A percentile compares a stretch with the other conserved stretches of the same genome.
Evolutionary conservation across 2,888 invertebrate genomes (phyloP).

Genomic region (Amphipoea lucens): DNA sequence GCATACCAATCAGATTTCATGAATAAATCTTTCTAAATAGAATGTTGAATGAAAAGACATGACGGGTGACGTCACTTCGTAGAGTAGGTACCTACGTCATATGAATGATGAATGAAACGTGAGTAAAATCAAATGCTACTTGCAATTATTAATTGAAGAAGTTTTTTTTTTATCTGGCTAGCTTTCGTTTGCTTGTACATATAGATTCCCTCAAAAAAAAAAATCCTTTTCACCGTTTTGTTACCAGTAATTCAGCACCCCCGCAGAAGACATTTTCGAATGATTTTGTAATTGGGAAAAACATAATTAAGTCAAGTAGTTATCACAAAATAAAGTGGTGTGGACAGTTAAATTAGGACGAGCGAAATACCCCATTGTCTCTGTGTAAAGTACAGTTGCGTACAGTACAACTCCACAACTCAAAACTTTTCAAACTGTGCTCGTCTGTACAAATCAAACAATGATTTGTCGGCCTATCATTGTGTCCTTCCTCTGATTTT

Average conservation of each 20-base stretch:
- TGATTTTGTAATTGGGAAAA: no score
- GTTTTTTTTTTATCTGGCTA: background rate
- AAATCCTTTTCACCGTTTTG: no score
- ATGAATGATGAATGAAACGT: constrained; percentile 42
- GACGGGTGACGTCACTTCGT: constrained; percentile 18
- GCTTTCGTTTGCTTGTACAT: background rate
- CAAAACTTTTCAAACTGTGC: constrained; percentile 29
- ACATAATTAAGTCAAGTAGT: background rate
- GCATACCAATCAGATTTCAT: constrained; percentile 7
- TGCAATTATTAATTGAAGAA: constrained; percentile 1
- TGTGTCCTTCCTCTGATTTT: constrained; percentile 69
- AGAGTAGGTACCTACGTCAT: constrained; percentile 27
- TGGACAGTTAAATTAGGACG: background rate
- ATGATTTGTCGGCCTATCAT: constrained; percentile 60
- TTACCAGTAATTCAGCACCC: background rate
- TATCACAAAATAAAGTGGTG: background rate
- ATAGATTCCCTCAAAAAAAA: background rate
- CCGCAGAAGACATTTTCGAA: background rate
- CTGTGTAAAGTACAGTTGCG: constrained; percentile 1
- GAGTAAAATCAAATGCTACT: constrained; percentile 15
- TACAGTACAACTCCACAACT: constrained; percentile 5
- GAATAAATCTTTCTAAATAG: constrained; percentile 38
- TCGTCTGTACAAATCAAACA: constrained; percentile 55
- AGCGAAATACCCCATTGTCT: background rate
- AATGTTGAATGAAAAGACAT: constrained; percentile 42